These are phyloP conservation scores for Microcebus ravelobensis DNA, from an alignment of 2,113 vertebrate species.

Conservation along the genomic window DNA sequence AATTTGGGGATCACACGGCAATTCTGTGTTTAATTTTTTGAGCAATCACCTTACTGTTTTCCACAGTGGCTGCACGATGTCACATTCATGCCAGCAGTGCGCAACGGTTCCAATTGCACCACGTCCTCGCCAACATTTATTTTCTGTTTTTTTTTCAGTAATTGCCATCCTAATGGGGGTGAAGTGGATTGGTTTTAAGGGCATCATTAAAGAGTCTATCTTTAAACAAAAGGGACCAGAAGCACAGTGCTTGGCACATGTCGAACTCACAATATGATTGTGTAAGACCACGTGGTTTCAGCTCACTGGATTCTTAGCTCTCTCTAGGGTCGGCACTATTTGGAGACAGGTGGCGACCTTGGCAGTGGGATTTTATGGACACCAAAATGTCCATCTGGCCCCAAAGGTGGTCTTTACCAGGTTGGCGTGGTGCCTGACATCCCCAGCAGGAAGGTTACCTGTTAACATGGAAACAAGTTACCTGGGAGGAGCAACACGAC, in stretches of 20 bases:
- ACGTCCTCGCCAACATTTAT: neutral
- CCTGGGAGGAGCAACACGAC: neutral
- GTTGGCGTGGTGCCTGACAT: neutral
- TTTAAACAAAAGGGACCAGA: neutral
- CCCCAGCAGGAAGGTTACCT: neutral
- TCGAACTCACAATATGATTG: neutral
- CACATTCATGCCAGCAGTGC: neutral
- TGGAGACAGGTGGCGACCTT: constrained; percentile 11
- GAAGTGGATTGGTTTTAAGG: neutral
- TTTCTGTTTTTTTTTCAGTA: neutral
- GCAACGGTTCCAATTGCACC: neutral
- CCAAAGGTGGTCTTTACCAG: neutral
- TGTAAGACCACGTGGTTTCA: neutral
- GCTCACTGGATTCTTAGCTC: neutral
- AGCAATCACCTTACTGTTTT: neutral
- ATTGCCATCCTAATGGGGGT: too few relatives aligned
- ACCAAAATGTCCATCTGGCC: neutral
- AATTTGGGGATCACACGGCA: neutral
- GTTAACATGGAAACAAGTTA: neutral
- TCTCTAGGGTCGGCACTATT: neutral
- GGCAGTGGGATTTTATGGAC: neutral
- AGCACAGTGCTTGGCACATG: neutral
- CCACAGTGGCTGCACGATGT: neutral
- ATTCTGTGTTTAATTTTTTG: neutral
- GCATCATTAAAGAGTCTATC: neutral